phyloP scores from a whole-genome alignment of 2,113 vertebrate genomes.

The Cnemophilus loriae region DNA sequence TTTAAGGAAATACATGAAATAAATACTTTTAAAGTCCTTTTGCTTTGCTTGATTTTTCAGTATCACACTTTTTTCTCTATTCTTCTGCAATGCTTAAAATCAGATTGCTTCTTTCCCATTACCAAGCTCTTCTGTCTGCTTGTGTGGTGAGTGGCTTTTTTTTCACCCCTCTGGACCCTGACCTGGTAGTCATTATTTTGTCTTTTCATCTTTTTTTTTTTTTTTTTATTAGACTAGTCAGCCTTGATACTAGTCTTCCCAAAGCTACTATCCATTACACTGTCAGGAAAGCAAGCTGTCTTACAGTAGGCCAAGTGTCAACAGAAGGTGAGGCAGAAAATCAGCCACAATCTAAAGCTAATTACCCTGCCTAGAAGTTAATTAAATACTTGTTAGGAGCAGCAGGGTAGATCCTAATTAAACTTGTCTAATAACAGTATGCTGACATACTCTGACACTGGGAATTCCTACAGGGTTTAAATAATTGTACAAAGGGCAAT shows the following conservation, averaged over 20 bases:
- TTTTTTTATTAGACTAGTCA: constrained; percentile 62
- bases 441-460: constrained; percentile 80
- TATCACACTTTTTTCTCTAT: not conserved
- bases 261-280: constrained; percentile 75
- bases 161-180: constrained; percentile 44
- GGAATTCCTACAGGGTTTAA: constrained; percentile 79
- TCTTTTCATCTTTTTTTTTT: constrained; percentile 52
- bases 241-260: constrained; percentile 61
- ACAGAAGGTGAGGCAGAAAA: constrained; percentile 82
- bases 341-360: constrained; percentile 81
- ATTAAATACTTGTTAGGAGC: constrained; percentile 87
- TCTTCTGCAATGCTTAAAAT: constrained; percentile 17
- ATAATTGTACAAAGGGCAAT: constrained; percentile 75
- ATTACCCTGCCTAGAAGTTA: constrained; percentile 87
- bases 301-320: constrained; percentile 75
- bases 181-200: constrained; percentile 59
- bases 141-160: constrained; percentile 37
- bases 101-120: constrained; percentile 35
- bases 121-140: constrained; percentile 25
- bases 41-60: not conserved
- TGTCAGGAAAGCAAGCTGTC: constrained; percentile 70
- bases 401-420: constrained; percentile 87
- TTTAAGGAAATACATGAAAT: constrained; percentile 5
- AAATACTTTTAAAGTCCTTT: constrained; percentile 9
- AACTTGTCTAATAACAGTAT: constrained; percentile 85